These are phyloP conservation scores for Sphaeramia orbicularis DNA, from an alignment of 2,797 vertebrate species.

Conservation along the genomic window DNA sequence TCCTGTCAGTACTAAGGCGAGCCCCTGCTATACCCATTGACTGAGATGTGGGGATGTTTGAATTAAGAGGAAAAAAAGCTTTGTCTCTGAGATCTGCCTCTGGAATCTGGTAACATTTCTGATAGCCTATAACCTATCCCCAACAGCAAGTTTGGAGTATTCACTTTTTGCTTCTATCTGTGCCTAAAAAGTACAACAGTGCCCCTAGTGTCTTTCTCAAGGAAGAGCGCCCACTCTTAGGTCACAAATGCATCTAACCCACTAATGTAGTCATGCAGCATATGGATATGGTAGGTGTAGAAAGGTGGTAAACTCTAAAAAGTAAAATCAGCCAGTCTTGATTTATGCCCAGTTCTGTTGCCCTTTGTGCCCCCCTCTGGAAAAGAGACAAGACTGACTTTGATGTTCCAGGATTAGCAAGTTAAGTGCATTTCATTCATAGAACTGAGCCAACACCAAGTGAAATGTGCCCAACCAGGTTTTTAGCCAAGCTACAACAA, in stretches of 20 bases:
- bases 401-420: neutral
- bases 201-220: slow-evolving; percentile 37
- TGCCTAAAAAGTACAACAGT: slow-evolving; percentile 35
- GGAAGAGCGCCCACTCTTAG: slow-evolving; percentile 3
- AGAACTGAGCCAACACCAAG: neutral
- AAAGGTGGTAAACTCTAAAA: neutral
- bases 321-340: neutral
- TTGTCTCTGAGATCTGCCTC: slow-evolving; percentile 16
- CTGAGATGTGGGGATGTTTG: slow-evolving; percentile 17
- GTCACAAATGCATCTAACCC: slow-evolving; percentile 1
- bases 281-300: too few species aligned
- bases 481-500: neutral
- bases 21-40: neutral
- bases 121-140: slow-evolving; percentile 6
- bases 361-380: neutral
- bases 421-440: neutral
- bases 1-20: neutral
- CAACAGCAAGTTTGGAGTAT: neutral
- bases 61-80: neutral
- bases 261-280: too few species aligned
- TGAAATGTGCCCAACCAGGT: neutral
- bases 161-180: slow-evolving; percentile 1
- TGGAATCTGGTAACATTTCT: slow-evolving; percentile 1
- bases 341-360: slow-evolving; percentile 3
- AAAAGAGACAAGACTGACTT: too few species aligned